Conservation (phyloP, 2,888 invertebrate species). For the Ennomos erosarius region DNA sequence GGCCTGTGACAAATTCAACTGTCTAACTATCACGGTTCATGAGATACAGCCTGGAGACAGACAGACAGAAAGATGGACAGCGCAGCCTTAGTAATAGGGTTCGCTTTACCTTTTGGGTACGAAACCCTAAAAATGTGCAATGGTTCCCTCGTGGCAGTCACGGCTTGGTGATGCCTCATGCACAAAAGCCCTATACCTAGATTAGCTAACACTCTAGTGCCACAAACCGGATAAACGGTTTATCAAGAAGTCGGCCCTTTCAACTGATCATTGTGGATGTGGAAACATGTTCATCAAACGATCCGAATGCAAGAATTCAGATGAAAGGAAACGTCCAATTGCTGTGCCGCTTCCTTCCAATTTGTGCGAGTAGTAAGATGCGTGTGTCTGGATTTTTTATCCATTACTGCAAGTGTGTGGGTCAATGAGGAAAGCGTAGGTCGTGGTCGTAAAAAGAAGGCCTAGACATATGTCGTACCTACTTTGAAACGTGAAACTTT, state of each 20-base stretch:
- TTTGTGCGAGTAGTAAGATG: conserved; percentile 29
- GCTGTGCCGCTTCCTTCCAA: conserved; percentile 32
- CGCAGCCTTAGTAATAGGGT: too few species aligned
- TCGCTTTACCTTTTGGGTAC: too few species aligned
- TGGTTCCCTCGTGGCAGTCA: too few species aligned
- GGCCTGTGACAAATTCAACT: too few species aligned
- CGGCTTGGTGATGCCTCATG: too few species aligned
- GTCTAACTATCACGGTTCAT: too few species aligned
- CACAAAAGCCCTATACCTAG: not conserved
- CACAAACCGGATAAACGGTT: conserved; percentile 18
- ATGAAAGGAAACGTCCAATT: conserved; percentile 39
- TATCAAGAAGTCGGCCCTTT: conserved; percentile 24
- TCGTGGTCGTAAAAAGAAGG: conserved; percentile 4
- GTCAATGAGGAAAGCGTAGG: conserved; percentile 27
- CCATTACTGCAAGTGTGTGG: conserved; percentile 17
- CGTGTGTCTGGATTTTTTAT: conserved; percentile 23
- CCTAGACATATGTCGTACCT: not conserved
- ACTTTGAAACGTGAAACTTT: too few species aligned
- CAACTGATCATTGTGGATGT: conserved; percentile 26
- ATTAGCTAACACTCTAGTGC: conserved; percentile 17
- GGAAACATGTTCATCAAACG: conserved; percentile 13
- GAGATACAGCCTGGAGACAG: too few species aligned
- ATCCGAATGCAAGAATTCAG: conserved; percentile 28
- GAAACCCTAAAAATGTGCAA: too few species aligned
- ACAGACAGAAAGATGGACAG: too few species aligned